Evolutionary conservation across 2,797 vertebrate species (phyloP).

Genomic region (Sarcophilus harrisii): DNA sequence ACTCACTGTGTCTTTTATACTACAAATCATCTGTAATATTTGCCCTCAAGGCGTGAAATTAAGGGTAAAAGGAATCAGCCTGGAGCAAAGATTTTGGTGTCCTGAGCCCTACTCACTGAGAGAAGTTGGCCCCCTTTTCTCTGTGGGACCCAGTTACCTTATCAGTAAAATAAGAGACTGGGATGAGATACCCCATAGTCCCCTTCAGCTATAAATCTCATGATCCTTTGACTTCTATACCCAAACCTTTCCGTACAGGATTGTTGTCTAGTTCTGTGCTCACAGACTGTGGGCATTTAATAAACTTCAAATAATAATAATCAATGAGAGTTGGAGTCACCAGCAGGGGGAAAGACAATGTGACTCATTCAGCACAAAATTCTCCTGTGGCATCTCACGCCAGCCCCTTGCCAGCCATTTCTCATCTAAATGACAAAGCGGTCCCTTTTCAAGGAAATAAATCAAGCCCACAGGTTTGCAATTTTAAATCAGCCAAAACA

Average conservation of each 20-base stretch:
- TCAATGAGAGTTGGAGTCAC: background rate
- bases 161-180: background rate
- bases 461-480: background rate
- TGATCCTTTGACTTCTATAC: background rate
- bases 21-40: background rate
- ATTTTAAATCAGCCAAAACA: background rate
- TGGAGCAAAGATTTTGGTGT: background rate
- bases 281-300: conserved; percentile 19
- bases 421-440: background rate
- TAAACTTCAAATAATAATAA: conserved; percentile 30
- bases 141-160: background rate
- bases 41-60: background rate
- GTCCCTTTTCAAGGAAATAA: background rate
- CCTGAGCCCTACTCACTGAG: background rate
- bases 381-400: background rate
- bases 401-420: background rate
- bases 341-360: background rate
- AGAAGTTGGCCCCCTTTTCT: background rate
- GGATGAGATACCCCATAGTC: background rate
- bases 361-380: background rate
- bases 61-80: background rate
- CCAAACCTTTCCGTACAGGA: background rate
- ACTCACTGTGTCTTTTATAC: background rate
- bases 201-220: background rate
- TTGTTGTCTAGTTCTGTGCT: conserved; percentile 24